Evolutionary conservation across 2,888 invertebrate species (phyloP), one percentile per base, ranked within the genome.

Genomic region (Nephrocerus scutellatus): DNA sequence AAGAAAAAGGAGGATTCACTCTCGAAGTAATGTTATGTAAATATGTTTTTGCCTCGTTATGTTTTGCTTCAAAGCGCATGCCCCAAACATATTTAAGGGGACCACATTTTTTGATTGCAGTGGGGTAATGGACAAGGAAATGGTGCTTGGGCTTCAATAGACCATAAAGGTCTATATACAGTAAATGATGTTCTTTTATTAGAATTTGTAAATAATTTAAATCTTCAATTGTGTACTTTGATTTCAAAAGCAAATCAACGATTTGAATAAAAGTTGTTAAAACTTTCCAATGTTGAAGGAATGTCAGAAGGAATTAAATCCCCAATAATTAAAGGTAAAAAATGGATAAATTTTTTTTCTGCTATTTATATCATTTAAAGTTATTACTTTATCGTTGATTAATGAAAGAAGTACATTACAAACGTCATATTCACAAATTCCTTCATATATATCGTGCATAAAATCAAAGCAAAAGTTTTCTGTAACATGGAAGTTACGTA

Each of bases 371-470:
- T 35, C 23, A 35, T 39, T 34, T 38, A 48, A 36, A 24, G 46
- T 40, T 34, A 48, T 24, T 23, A 44, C 25, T 23, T 41, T 40
- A 24, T 36, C 37, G 22, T 40, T 38, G 29, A 45, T 35, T 34
- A 49, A 46, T 25, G 30, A 29, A 19, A 43, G 33, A 20, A 47
- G 32, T 35, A 44, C 37, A 38, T 46, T 41, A 33, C 48, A 47
- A 28, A 47, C 28, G 41, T 51, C 48, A 39, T 47, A 50, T 26
- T 36, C 25, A 39, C 49, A 50, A 26, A 44, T 23, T 8, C 48
- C 46, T 32, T 47, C 45, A 21, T 34, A 45, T 22, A 44, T n/a
- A n/a, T n/a, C n/a, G 24, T 54, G 51, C 52, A 52, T 52, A 10
- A 47, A 35, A 34, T 50, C 50, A 37, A 46, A 46, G 19, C 28